A percentile compares a stretch with the other conserved stretches of the same genome.
phyloP scores from a whole-genome alignment of 2,113 vertebrate species.

The Hucho hucho region DNA sequence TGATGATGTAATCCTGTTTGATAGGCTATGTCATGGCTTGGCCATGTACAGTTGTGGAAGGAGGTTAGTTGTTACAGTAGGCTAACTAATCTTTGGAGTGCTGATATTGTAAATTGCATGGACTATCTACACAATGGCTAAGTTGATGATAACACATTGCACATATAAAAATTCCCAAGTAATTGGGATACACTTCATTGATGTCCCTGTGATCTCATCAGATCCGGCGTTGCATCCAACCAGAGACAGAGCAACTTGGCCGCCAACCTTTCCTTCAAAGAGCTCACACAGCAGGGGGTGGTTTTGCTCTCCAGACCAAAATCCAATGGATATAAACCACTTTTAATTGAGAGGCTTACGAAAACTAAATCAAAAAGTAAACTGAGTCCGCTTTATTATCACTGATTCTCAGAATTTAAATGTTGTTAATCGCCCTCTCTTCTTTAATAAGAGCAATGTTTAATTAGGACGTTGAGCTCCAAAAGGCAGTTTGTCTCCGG shows the following conservation, averaged over 20 bases:
- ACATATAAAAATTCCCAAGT: slow-evolving; percentile 12
- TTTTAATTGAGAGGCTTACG: slow-evolving; percentile 12
- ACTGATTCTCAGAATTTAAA: slow-evolving; percentile 11
- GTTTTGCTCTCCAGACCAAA: slow-evolving; percentile 25
- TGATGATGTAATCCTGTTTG: too few relatives aligned
- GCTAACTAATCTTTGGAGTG: too few relatives aligned
- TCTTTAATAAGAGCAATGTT: slow-evolving; percentile 9
- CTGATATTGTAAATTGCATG: too few relatives aligned
- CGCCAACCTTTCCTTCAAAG: slow-evolving; percentile 33
- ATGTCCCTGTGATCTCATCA: slow-evolving; percentile 19
- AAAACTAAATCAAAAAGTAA: slow-evolving; percentile 8
- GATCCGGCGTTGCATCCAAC: slow-evolving; percentile 4
- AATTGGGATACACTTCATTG: slow-evolving; percentile 21
- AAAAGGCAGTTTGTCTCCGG: neutral
- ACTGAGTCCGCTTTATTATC: slow-evolving; percentile 4
- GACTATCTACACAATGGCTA: neutral
- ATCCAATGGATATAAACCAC: slow-evolving; percentile 25
- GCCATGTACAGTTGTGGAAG: too few relatives aligned
- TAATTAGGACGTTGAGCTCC: slow-evolving; percentile 3
- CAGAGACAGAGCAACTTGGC: slow-evolving; percentile 6
- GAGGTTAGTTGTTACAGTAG: too few relatives aligned
- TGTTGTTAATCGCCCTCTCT: neutral
- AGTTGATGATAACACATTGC: slow-evolving; percentile 5
- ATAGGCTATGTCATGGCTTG: too few relatives aligned
- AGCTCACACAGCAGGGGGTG: slow-evolving; percentile 21